These are phyloP conservation scores for Aromia moschata DNA, from an alignment of 2,888 invertebrate species.

Conservation along the genomic window DNA sequence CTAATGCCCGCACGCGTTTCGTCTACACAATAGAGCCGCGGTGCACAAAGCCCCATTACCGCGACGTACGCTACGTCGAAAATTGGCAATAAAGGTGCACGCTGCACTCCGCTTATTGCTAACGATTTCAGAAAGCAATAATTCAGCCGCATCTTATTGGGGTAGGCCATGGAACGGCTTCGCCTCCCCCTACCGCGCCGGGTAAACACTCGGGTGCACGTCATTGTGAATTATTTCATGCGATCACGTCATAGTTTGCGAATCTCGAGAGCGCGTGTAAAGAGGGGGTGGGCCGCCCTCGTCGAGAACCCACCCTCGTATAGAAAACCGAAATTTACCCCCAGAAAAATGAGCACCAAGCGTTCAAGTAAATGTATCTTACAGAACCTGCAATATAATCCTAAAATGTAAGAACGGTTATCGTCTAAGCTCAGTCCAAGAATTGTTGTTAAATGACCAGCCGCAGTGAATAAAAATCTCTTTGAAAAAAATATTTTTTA, in stretches of 20 bases:
- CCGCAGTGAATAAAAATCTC: too few species aligned
- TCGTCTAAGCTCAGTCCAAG: too few species aligned
- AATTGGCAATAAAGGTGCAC: conserved; percentile 27
- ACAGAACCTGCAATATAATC: too few species aligned
- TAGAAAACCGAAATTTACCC: too few species aligned
- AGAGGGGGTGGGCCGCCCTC: too few species aligned
- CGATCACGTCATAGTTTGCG: conserved; percentile 47
- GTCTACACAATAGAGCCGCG: conserved; percentile 15
- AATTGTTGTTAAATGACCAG: too few species aligned
- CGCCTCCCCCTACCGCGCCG: conserved; percentile 44
- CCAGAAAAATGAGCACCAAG: too few species aligned
- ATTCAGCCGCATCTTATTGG: conserved; percentile 37
- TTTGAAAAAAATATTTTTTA: too few species aligned
- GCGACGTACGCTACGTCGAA: conserved; percentile 21
- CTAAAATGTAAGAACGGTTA: too few species aligned
- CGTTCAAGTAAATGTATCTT: too few species aligned
- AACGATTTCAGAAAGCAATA: conserved; percentile 14
- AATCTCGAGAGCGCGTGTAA: too few species aligned
- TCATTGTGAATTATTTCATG: conserved; percentile 50
- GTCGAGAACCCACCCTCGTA: too few species aligned
- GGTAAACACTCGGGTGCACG: conserved; percentile 50
- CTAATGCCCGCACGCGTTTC: conserved; percentile 8
- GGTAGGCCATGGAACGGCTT: conserved; percentile 41
- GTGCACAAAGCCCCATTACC: conserved; percentile 20
- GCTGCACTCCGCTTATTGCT: neutral